A percentile compares a stretch with the other conserved stretches of the same genome.
Evolutionary conservation across 2,888 invertebrate genomes (phyloP).

Genomic region (Strigamia maritima): DNA sequence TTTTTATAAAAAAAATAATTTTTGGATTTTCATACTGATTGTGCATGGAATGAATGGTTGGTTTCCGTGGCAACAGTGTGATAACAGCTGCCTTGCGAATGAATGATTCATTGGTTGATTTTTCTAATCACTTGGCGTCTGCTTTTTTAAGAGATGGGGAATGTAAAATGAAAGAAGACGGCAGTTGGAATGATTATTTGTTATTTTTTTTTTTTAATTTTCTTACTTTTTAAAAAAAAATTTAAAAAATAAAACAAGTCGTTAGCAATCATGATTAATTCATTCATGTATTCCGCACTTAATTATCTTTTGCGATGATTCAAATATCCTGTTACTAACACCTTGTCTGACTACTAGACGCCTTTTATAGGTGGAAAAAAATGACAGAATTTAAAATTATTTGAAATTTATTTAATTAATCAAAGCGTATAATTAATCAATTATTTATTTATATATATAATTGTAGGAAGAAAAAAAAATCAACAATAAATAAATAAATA

Average conservation of each 20-base stretch:
- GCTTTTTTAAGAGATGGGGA: background rate
- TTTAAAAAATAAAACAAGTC: background rate
- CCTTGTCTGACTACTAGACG: background rate
- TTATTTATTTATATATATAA: background rate
- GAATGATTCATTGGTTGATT: constrained; percentile 24
- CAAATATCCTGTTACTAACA: background rate
- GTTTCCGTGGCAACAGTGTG: background rate
- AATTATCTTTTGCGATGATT: background rate
- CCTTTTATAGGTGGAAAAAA: background rate
- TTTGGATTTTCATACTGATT: background rate
- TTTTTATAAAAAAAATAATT: background rate
- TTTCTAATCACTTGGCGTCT: constrained; percentile 10
- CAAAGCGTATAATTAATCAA: background rate
- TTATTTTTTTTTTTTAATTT: background rate
- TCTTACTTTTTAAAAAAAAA: background rate
- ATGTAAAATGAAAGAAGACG: background rate
- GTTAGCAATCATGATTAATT: constrained; percentile 18
- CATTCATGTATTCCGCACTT: constrained; percentile 17
- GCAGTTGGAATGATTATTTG: background rate
- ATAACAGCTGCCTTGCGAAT: background rate
- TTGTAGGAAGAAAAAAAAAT: background rate
- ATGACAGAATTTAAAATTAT: background rate
- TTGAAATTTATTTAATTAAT: background rate
- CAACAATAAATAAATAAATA: no score
- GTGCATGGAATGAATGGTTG: background rate